Base-by-base conservation (phyloP, 2,888 invertebrate species). In the Nematopogon swammerdamellus region DNA sequence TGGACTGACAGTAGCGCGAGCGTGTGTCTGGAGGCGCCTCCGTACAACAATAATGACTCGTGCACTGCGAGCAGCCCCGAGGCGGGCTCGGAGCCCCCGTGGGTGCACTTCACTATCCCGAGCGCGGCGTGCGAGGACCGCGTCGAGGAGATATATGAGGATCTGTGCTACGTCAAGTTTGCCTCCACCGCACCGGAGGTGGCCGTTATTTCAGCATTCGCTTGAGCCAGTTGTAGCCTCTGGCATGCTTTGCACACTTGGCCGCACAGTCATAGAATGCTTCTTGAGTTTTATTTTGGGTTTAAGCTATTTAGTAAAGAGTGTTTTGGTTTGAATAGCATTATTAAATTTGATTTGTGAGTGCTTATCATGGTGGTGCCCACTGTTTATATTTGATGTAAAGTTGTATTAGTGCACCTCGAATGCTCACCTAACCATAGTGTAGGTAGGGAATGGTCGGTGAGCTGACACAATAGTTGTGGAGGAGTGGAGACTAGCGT, bases 101-200 rank as follows among this genome's bases (percentile, higher is more conserved):
- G 86, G 86, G 81, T 85, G 58, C 84, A 85, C 69, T 86, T 86
- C 72, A 85, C 85, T 54, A 86, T 86, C 59, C 85, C 85, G 54
- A 82, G 72, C 61, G 79, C 80, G 46, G 63, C 69, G 43, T 75
- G 74, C 62, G 85, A 84, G 65, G 85, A 85, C 61, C 72, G 85
- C 57, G 91, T 91, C 60, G 90, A 91, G 69, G 90, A 91, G 74
- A 88, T 92, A 63, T 93, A 93, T 70, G 92, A 92, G 74, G 91
- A 92, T 72, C 84, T 93, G 59, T 92, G 92, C 82, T 92, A 91
- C 72, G 89, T 92, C 65, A 91, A 90, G 65, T 89, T 91, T 73
- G 82, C 88, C 57, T 84, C 87, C 59, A 72, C 82, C 57, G 74
- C 80, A 67, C 84, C 86, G 57, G 88, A 89, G 88, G 89, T 89